A percentile compares a stretch with the other conserved stretches of the same genome.
Conservation (phyloP, 2,113 vertebrate species). For the Pogona vitticeps region DNA sequence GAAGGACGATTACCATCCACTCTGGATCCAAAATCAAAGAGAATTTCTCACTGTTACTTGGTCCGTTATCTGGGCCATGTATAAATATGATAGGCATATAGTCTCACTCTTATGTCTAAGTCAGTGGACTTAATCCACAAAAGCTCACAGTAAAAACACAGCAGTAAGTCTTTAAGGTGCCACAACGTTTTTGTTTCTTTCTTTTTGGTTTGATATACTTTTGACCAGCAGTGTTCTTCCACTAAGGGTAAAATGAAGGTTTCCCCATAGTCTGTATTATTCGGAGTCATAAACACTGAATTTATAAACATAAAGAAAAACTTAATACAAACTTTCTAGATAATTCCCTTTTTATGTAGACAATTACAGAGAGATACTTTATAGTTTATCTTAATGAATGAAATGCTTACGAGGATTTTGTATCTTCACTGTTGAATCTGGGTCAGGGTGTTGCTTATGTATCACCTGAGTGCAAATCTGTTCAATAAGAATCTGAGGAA, state of each 20-base stretch:
- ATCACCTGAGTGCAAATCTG: constrained; percentile 97
- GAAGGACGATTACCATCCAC: too few species aligned
- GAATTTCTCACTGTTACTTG: constrained; percentile 56
- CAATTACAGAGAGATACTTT: background rate
- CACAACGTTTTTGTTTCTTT: too few species aligned
- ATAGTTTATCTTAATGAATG: background rate
- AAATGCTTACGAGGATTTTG: constrained; percentile 95
- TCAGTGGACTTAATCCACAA: too few species aligned
- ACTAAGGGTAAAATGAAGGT: constrained; percentile 73
- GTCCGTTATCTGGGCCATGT: too few species aligned
- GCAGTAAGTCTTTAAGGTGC: too few species aligned
- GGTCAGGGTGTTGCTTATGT: constrained; percentile 97
- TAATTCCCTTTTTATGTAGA: background rate
- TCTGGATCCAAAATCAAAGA: constrained; percentile 38
- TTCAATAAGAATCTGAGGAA: constrained; percentile 91
- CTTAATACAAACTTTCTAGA: background rate
- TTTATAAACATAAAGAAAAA: background rate
- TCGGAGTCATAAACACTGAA: constrained; percentile 80
- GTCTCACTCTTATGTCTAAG: too few species aligned
- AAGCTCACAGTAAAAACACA: too few species aligned
- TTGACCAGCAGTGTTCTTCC: constrained; percentile 50
- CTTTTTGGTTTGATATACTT: too few species aligned
- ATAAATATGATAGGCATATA: too few species aligned
- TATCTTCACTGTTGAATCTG: constrained; percentile 95
- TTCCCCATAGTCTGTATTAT: constrained; percentile 77